Conservation (phyloP, 2,888 invertebrate species). For the Nesidiocoris tenuis region DNA sequence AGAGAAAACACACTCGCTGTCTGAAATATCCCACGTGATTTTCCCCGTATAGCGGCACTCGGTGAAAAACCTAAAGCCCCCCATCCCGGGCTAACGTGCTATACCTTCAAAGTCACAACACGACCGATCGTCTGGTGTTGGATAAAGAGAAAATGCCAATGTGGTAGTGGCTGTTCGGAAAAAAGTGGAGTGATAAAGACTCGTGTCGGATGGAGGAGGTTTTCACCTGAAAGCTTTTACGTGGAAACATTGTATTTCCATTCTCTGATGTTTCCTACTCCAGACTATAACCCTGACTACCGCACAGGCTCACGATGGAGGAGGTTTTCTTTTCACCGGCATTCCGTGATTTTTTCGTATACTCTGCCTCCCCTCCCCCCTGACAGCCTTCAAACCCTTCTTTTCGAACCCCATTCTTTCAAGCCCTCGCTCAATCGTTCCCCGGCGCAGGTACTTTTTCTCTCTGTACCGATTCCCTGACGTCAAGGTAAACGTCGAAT, state of each 20-base stretch:
- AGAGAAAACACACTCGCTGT: conserved; percentile 18
- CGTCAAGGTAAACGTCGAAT: neutral
- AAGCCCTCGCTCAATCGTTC: no score
- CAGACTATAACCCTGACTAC: neutral
- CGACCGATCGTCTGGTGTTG: conserved; percentile 15
- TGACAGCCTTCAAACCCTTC: neutral
- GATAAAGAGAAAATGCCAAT: conserved; percentile 4
- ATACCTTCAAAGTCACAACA: neutral
- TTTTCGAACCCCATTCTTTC: no score
- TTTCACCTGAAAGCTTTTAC: conserved; percentile 44
- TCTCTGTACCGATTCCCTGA: neutral
- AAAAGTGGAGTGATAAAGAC: conserved; percentile 12
- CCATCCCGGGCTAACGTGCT: no score
- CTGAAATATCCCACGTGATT: conserved; percentile 39
- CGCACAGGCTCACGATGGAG: neutral
- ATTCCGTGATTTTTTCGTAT: neutral
- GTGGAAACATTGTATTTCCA: conserved; percentile 44
- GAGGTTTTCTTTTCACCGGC: neutral
- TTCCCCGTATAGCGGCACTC: conserved; percentile 13
- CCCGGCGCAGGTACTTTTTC: no score
- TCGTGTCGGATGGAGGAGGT: conserved; percentile 18
- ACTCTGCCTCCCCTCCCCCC: neutral
- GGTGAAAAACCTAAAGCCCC: conserved; percentile 4
- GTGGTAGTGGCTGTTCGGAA: neutral
- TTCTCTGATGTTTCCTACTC: conserved; percentile 33